Evolutionary conservation across 2,113 vertebrate species (phyloP), one percentile per base, ranked within the genome.

Genomic region (Pipra filicauda): DNA sequence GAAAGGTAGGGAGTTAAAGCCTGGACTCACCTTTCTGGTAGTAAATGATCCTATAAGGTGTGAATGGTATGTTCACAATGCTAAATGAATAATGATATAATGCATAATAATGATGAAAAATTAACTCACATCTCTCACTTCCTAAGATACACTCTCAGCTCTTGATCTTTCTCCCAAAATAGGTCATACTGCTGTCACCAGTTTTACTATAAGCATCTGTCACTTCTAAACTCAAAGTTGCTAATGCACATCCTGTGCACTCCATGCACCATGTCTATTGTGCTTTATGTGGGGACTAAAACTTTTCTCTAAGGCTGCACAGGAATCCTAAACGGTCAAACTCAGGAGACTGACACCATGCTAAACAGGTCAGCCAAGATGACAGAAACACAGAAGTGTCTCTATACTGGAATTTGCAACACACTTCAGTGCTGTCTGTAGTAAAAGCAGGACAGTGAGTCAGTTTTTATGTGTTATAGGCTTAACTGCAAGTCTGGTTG

Each of bases 261-360:
- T 55, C 37, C 6, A 2, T 0, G 0, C 8, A 31, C 12, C 8
- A 0, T 15, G 0, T 70, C 62, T 41, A n/a, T 65, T 2, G 1
- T 27, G 55, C 9, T 33, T 55, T 75, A 15, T 3, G 4, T 9
- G 30, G 20, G 10, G 23, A 46, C 23, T 37, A 35, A 1, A 2
- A n/a, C 3, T 19, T 21, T 73, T 58, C 72, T 59, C 43, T 48
- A 67, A 66, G 46, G 26, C 26, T 74, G 31, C 1, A 4, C 14
- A 16, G 8, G 30, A 74, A 85, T 66, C 28, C 65, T 46, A 21
- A 87, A 54, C 5, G 13, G 17, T 58, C 51, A 81, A 35, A 70
- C 0, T 0, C 1, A 67, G 37, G 22, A 71, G 55, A 33, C 28
- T 49, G 48, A 62, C 2, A 24, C 16, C 9, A 16, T 3, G 4